Base-by-base conservation (phyloP, 2,888 invertebrate genomes). In the Dryocosmus kuriphilus region DNA sequence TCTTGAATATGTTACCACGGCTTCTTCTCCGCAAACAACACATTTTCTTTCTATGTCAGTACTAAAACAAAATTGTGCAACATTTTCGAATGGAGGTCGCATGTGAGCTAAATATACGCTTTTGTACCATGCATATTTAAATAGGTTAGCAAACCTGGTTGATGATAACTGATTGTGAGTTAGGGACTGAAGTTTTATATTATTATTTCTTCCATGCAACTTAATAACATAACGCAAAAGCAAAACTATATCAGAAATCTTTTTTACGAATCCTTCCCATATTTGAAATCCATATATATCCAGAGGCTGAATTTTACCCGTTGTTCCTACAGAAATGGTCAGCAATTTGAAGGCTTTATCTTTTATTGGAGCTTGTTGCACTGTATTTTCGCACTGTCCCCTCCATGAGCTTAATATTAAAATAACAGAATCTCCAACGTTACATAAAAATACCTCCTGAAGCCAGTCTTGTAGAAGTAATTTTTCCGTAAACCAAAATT, bases 161-260 rank as follows among this genome's bases (percentile, higher is more conserved):
- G 76, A 81, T 22, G 78, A 81, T 41, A 82, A 80, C 27, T 80
- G 77, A 61, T 82, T 80, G 61, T 78, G 0, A 82, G 27, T 67
- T 81, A 77, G 16, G 77, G 46, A 24, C 77, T 75, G 38, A 79
- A 81, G 63, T 79, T n/a, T n/a, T n/a, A n/a, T n/a, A n/a, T n/a
- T n/a, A n/a, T n/a, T n/a, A n/a, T n/a, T n/a, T n/a, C n/a, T 82
- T 32, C 81, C 77, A 71, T 82, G 79, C 19, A 82, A 61, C 75
- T 81, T 81, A 16, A 81, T 73, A n/a, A 76, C 76, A 35, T 76
- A 75, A 9, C 77, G n/a, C n/a, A n/a, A n/a, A n/a, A n/a, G 16
- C 2, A 65, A 30, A 5, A 78, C 35, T 22, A 82, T 60, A 65
- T 81, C 78, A 9, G 79, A 81, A 77, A 78, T 81, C 76, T 73